Base-by-base conservation (phyloP, 35 echinoderm and acorn worm species). In the Eucidaris tribuloides region DNA sequence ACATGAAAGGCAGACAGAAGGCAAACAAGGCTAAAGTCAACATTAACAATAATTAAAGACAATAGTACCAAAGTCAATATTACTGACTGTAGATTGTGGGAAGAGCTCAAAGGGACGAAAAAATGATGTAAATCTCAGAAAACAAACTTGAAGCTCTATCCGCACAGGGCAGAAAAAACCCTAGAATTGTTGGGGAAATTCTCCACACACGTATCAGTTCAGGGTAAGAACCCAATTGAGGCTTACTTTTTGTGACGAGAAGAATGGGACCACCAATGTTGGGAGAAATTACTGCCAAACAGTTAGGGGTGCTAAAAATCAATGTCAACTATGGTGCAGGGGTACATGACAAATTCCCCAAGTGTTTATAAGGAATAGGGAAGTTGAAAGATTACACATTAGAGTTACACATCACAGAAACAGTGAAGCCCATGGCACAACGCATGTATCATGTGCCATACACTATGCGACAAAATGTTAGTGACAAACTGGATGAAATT, bases 11-110 rank as follows among this genome's bases (percentile, higher is more conserved):
- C n/a, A n/a, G n/a, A n/a, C n/a, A n/a, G n/a, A n/a, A n/a, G n/a
- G n/a, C n/a, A n/a, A n/a, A n/a, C n/a, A n/a, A n/a, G n/a, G n/a
- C n/a, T n/a, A n/a, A n/a, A n/a, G n/a, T n/a, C n/a, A n/a, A n/a
- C n/a, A n/a, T n/a, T n/a, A n/a, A n/a, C n/a, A n/a, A n/a, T 92
- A 46, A 87, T 87, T 44, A 46, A 87, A 39, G 84, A 92, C 34
- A 87, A 77, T 82, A 78, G 83, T 7, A 61, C 78, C 2, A 35
- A 14, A 22, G 64, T 41, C 0, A 87, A 92, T 64, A 45, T 87
- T 23, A 92, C 87, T 30, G 84, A 82, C 45, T 13, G 55, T 54
- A 39, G 45, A 0, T 60, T 87, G 50, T 92, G 90, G 84, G 20
- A 92, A 46, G 20, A 42, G 2, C 35, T 92, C 18, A 87, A 87